A percentile compares a stretch with the other conserved stretches of the same genome.
Conservation (phyloP, 37 sponge, comb jelly and placozoan species). For the Diacarnus erythraeanus region DNA sequence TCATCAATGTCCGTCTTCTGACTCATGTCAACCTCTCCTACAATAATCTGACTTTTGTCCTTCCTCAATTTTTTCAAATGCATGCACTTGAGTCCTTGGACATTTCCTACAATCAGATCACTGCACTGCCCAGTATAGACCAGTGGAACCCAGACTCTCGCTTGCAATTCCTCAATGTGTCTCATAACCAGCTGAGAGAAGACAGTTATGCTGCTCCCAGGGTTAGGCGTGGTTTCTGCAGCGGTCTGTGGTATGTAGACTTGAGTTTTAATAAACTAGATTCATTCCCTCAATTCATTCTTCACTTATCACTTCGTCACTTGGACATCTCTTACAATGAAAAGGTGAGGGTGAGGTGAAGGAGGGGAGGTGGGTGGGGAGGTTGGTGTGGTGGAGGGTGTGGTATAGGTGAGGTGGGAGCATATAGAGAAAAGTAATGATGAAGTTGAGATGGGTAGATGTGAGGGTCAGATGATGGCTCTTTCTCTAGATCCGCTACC, state of each 20-base stretch:
- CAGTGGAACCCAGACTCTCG: constrained; percentile 25
- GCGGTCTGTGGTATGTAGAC: constrained; percentile 59
- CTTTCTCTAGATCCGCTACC: constrained; percentile 11
- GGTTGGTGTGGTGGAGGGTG: no score
- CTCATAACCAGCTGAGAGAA: constrained; percentile 45
- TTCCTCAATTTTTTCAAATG: constrained; percentile 38
- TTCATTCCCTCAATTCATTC: constrained; percentile 33
- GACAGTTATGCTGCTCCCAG: background rate
- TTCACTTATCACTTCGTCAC: constrained; percentile 22
- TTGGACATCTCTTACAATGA: constrained; percentile 51
- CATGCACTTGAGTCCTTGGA: constrained; percentile 53
- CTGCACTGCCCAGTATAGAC: constrained; percentile 21
- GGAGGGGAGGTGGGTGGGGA: no score
- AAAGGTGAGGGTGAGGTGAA: no score
- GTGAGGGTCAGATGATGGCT: background rate
- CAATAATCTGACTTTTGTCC: constrained; percentile 47
- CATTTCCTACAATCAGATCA: constrained; percentile 60
- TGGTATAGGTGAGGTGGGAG: no score
- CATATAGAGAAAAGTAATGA: no score
- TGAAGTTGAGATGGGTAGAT: background rate
- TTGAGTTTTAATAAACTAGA: constrained; percentile 44
- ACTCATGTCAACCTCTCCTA: constrained; percentile 61
- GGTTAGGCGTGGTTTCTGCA: background rate
- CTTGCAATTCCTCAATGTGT: constrained; percentile 48
- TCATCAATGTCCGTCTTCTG: background rate